Conservation (phyloP, 92 coral and sea anemone species). For the Zoanthus solanderi region DNA sequence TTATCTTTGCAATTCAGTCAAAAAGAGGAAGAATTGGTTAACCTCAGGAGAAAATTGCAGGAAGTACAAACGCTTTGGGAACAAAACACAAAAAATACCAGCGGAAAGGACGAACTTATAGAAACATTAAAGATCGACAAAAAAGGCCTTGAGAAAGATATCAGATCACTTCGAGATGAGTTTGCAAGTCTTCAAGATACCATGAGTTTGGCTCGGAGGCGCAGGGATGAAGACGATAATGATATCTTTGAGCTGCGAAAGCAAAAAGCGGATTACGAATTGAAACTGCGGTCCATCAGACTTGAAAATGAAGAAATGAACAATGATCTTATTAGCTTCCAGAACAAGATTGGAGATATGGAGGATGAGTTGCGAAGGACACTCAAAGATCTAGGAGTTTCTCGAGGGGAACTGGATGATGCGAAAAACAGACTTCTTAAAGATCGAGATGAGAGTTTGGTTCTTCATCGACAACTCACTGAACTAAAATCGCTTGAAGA, state of each 20-base stretch:
- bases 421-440: constrained; percentile 81
- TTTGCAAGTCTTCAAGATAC: constrained; percentile 80
- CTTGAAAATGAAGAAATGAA: constrained; percentile 96
- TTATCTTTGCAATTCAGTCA: constrained; percentile 53
- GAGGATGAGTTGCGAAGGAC: constrained; percentile 84
- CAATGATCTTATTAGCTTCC: constrained; percentile 82
- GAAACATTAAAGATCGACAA: constrained; percentile 87
- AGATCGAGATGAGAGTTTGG: constrained; percentile 75
- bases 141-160: constrained; percentile 82
- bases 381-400: constrained; percentile 83
- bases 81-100: constrained; percentile 80
- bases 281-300: constrained; percentile 74
- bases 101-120: constrained; percentile 82
- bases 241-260: constrained; percentile 85
- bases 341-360: constrained; percentile 85
- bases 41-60: constrained; percentile 75
- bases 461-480: constrained; percentile 71
- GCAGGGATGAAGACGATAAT: constrained; percentile 88
- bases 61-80: constrained; percentile 94
- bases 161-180: constrained; percentile 92
- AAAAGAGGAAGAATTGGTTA: constrained; percentile 80
- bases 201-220: constrained; percentile 76
- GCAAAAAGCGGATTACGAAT: constrained; percentile 84
- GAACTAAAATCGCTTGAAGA: constrained; percentile 78
- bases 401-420: constrained; percentile 86